A percentile compares a stretch with the other conserved stretches of the same genome.
Conservation (phyloP, 2,113 vertebrate genomes). For the Dicrurus megarhynchus region DNA sequence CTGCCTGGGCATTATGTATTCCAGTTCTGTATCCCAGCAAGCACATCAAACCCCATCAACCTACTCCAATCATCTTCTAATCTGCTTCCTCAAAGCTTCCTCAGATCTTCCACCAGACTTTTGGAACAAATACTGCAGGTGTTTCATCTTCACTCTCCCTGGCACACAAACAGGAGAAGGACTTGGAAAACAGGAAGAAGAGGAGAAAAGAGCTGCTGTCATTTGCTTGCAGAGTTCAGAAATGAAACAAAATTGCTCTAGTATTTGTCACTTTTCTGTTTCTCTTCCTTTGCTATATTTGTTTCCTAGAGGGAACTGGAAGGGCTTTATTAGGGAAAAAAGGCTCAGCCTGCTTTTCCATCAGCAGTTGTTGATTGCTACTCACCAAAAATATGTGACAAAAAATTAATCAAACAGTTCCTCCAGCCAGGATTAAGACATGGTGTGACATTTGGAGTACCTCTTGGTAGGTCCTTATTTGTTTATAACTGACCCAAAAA, state of each 20-base stretch:
- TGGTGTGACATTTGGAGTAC: fast-evolving
- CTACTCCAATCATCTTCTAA: not conserved
- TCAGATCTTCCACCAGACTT: not conserved
- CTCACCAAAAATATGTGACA: not conserved
- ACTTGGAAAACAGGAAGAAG: not conserved
- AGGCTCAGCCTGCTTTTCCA: not conserved
- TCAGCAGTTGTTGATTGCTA: not conserved
- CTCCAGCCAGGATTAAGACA: not conserved
- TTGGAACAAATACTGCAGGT: not conserved
- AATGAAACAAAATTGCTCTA: not conserved
- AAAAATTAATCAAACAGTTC: not conserved
- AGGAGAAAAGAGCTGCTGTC: not conserved
- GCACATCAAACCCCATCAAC: not conserved
- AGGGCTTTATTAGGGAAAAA: not conserved
- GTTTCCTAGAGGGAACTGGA: not conserved
- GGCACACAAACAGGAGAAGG: not conserved
- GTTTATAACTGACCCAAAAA: not conserved
- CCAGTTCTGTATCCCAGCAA: not conserved
- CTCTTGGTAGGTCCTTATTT: not conserved
- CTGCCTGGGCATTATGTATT: not conserved
- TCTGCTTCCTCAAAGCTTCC: not conserved
- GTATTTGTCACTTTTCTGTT: not conserved
- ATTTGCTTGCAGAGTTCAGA: not conserved
- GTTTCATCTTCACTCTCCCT: not conserved
- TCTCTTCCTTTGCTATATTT: not conserved